These are phyloP conservation scores for Hippopotamyrus pictus DNA, from an alignment of 2,797 vertebrate species.

Conservation along the genomic window DNA sequence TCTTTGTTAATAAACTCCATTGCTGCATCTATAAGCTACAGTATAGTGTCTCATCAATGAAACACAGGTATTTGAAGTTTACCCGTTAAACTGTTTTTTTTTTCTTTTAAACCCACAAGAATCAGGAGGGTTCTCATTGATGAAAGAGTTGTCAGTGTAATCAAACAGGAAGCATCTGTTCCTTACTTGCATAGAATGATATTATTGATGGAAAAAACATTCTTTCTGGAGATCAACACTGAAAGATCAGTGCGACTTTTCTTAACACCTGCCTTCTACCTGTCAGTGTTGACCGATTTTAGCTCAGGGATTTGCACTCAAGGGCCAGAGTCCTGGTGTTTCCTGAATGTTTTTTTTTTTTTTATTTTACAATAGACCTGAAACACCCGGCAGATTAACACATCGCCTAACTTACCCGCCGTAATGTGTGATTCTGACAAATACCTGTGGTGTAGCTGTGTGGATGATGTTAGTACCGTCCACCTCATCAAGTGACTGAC, in stretches of 20 bases:
- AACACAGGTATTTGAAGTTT: not conserved
- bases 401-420: not conserved
- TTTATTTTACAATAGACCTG: not conserved
- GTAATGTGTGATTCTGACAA: not conserved
- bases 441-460: not conserved
- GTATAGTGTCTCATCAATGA: not conserved
- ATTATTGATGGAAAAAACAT: not conserved
- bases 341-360: not conserved
- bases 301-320: not conserved
- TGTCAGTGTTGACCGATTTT: not conserved
- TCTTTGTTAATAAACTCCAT: not conserved
- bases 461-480: not conserved
- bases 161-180: not conserved
- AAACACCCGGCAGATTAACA: not conserved
- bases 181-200: not conserved
- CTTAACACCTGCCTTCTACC: not conserved
- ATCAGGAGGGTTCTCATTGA: not conserved
- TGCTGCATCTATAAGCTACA: not conserved
- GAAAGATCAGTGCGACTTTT: not conserved
- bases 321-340: not conserved
- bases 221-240: not conserved
- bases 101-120: not conserved
- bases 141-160: not conserved
- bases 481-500: not conserved
- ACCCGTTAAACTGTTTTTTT: not conserved